Percentiles rank a stretch among this genome's conserved stretches.
Conservation (phyloP, 1,140 invertebrate species). For the Rhyacophila brunnea region DNA sequence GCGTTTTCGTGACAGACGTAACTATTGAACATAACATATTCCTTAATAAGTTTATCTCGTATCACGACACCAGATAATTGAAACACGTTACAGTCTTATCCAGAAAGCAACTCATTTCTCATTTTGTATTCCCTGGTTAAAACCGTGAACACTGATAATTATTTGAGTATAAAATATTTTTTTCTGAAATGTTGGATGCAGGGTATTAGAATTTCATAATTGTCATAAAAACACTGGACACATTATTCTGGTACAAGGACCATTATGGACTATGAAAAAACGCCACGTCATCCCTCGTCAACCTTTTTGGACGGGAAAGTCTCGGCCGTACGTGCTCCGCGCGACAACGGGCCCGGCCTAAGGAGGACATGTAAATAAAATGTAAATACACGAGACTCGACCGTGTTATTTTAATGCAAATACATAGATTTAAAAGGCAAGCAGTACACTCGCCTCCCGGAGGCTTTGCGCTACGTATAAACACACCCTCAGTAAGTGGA, state of each 20-base stretch:
- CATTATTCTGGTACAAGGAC: neutral
- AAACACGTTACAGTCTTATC: too few relatives aligned
- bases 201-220: too few relatives aligned
- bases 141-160: too few relatives aligned
- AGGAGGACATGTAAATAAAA: slow-evolving; percentile 17
- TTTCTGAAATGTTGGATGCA: too few relatives aligned
- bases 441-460: neutral
- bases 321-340: neutral
- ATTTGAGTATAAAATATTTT: too few relatives aligned
- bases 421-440: slow-evolving; percentile 22
- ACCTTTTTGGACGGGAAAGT: slow-evolving; percentile 5
- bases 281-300: slow-evolving; percentile 15
- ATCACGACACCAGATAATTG: too few relatives aligned
- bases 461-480: slow-evolving; percentile 1
- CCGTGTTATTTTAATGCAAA: slow-evolving; percentile 24
- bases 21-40: too few relatives aligned
- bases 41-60: too few relatives aligned
- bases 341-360: neutral
- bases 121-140: too few relatives aligned
- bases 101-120: too few relatives aligned
- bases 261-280: slow-evolving; percentile 6
- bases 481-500: neutral
- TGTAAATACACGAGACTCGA: slow-evolving; percentile 16
- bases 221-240: too few relatives aligned
- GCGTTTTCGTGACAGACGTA: too few relatives aligned